phyloP scores from a whole-genome alignment of 30 jellyfish, hydroid and myxozoan species.

The Euphysa ruthae region DNA sequence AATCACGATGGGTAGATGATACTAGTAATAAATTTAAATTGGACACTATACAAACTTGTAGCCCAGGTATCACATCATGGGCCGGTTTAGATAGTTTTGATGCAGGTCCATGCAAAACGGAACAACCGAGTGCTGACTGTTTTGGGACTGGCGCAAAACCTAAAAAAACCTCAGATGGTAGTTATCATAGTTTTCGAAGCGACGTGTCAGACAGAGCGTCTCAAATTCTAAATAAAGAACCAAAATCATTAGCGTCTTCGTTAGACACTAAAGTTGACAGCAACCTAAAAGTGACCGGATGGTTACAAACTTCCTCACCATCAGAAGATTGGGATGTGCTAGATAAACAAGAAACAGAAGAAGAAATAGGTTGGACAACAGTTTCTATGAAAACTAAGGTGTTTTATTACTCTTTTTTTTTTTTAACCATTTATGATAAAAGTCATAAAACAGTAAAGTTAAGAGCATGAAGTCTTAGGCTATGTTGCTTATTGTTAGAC shows the following conservation, averaged over 20 bases:
- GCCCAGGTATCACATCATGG: conserved; percentile 80
- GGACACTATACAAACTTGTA: background rate
- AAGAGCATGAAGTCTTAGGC: no score
- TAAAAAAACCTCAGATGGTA: background rate
- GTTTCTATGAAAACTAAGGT: conserved; percentile 69
- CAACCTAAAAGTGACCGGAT: conserved; percentile 39
- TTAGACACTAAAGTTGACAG: conserved; percentile 32
- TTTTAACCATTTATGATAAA: no score
- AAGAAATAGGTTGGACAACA: conserved; percentile 89
- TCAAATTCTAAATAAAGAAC: background rate
- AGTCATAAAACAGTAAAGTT: no score
- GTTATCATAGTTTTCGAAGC: conserved; percentile 4
- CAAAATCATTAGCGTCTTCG: conserved; percentile 13
- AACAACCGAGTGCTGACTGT: conserved; percentile 22
- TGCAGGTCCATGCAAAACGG: conserved; percentile 19
- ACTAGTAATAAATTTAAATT: background rate
- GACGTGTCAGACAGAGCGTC: conserved; percentile 4
- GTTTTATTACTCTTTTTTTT: no score
- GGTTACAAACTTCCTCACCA: conserved; percentile 30
- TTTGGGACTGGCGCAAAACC: conserved; percentile 24
- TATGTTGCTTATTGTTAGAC: no score
- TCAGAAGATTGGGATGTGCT: background rate
- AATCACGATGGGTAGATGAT: background rate
- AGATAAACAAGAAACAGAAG: conserved; percentile 26
- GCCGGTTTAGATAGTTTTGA: conserved; percentile 90